phyloP scores from a whole-genome alignment of 2,113 vertebrate species.

The Abramis brama region DNA sequence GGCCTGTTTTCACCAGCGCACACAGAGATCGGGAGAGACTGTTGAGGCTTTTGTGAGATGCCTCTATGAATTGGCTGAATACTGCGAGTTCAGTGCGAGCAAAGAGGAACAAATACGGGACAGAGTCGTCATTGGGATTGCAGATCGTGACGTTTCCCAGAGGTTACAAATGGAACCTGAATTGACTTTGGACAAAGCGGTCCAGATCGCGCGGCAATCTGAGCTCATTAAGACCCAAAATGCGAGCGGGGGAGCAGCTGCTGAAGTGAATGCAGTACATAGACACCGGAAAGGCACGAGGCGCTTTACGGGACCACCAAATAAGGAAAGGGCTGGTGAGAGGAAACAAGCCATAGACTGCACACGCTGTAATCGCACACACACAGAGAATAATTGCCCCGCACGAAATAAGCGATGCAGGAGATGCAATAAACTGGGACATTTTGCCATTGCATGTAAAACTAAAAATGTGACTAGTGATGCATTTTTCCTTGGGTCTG shows the following conservation, averaged over 20 bases:
- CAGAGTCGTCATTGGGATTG: slow-evolving; percentile 1
- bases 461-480: not conserved
- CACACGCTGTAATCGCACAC: not conserved
- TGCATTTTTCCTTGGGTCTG: too few species aligned
- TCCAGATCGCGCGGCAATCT: not conserved
- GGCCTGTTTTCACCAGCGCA: not conserved
- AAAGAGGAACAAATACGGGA: not conserved
- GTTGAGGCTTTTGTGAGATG: too few species aligned
- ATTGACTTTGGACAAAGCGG: not conserved
- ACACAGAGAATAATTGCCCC: not conserved
- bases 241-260: not conserved
- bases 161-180: not conserved
- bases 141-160: not conserved
- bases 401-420: not conserved
- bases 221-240: not conserved
- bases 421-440: not conserved
- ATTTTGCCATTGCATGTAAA: not conserved
- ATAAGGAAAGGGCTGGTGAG: not conserved
- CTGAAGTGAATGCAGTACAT: not conserved
- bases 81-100: not conserved
- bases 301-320: too few species aligned
- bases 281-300: not conserved
- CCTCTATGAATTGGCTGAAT: not conserved
- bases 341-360: not conserved
- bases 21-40: too few species aligned